These are phyloP conservation scores for Enteromius viviparus DNA, from an alignment of 2,797 vertebrate species.

Conservation along the genomic window DNA sequence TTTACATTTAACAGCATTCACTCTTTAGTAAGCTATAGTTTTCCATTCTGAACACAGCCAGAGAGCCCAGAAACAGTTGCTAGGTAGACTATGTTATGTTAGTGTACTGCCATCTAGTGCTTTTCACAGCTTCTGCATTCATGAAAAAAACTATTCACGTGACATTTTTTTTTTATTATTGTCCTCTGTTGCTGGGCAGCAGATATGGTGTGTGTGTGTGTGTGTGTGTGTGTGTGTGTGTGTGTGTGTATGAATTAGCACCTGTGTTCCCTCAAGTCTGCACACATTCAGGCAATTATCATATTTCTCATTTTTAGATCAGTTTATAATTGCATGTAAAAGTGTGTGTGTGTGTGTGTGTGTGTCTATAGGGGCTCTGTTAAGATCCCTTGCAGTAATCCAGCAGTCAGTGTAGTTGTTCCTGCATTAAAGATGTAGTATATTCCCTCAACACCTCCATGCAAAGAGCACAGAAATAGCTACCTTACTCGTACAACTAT, in stretches of 20 bases:
- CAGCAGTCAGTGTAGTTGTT: conserved; percentile 37
- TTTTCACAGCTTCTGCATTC: neutral
- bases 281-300: conserved; percentile 40
- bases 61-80: neutral
- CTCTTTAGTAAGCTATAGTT: neutral
- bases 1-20: too few relatives aligned
- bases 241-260: neutral
- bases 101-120: conserved; percentile 48
- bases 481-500: conserved; percentile 35
- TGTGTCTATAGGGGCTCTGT: conserved; percentile 6
- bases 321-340: conserved; percentile 2
- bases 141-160: conserved; percentile 21
- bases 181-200: conserved; percentile 48
- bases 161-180: conserved; percentile 36
- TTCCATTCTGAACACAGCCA: neutral
- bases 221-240: neutral
- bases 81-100: conserved; percentile 29
- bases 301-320: conserved; percentile 40
- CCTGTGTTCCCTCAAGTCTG: conserved; percentile 16
- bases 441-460: conserved; percentile 29
- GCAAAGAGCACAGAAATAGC: conserved; percentile 43
- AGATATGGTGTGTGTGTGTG: neutral
- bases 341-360: conserved; percentile 20
- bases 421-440: conserved; percentile 44
- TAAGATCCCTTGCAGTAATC: conserved; percentile 30